Evolutionary conservation across 1,140 invertebrate genomes (phyloP).

Genomic region (Zaprionus gabonicus): DNA sequence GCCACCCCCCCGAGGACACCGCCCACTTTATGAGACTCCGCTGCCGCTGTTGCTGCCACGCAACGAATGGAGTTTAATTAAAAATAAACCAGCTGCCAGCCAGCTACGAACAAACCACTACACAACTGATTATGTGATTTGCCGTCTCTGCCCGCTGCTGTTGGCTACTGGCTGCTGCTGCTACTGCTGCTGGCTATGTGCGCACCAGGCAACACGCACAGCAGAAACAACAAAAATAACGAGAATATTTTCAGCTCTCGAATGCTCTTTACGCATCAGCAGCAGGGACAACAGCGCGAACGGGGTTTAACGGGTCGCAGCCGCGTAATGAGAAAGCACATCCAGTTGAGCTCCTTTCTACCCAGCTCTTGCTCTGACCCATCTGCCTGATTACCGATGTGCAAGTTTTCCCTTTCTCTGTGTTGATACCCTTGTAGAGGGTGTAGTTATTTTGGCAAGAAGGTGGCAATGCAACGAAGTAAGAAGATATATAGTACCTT

Average conservation of each 20-base stretch:
- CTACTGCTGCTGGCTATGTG: not conserved
- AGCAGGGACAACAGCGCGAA: not conserved
- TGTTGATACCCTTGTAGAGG: not conserved
- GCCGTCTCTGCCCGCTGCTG: not conserved
- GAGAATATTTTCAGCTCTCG: constrained; percentile 21
- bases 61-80: constrained; percentile 66
- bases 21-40: constrained; percentile 60
- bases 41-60: constrained; percentile 10
- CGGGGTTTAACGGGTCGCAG: constrained; percentile 5
- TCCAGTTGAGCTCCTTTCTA: not conserved
- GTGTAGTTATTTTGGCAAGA: not conserved
- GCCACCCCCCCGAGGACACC: not conserved
- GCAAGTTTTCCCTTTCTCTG: not conserved
- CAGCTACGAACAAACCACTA: constrained; percentile 12
- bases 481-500: not conserved
- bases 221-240: constrained; percentile 18
- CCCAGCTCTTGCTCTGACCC: not conserved
- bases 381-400: constrained; percentile 1
- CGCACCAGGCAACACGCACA: not conserved
- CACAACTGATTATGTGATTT: constrained; percentile 61
- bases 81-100: constrained; percentile 66
- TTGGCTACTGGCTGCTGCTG: not conserved
- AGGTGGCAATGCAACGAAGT: not conserved
- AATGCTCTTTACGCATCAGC: constrained; percentile 17
- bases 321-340: constrained; percentile 14